Base-by-base conservation (phyloP, 2,113 vertebrate genomes). In the Muscicapa adusta region DNA sequence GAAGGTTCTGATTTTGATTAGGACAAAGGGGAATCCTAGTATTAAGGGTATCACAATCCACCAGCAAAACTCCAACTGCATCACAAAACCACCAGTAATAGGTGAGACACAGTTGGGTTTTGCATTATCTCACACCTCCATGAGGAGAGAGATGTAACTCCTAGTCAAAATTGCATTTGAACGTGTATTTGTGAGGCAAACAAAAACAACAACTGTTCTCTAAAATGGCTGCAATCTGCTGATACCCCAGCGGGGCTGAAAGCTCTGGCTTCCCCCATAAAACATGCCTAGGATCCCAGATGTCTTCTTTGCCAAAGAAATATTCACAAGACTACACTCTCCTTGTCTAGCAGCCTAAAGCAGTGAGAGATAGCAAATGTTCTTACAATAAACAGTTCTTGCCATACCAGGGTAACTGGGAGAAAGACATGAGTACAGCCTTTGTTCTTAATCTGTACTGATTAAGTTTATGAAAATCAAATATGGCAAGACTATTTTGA, bases 381-480 rank as follows among this genome's bases (percentile, higher is more conserved):
- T 65, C 62, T 80, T 66, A 51, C 10, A 79, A 50, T 66, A 60
- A 66, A 34, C 18, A 29, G 45, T 38, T 88, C 72, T 54, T 62
- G 67, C 26, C 54, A 40, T 45, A 67, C 70, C 48, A 71, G 51
- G 16, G 34, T 48, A 85, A 88, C 75, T 47, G 65, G 80, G 65
- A 65, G 63, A 88, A 53, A 74, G 60, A 87, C 45, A 74, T 4
- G 5, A 71, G 56, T 43, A 42, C 18, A 50, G 31, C 19, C 76
- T 83, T 93, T 71, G 61, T 87, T 94, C 89, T 89, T 89, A n/a
- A 82, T 51, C 24, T 87, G 53, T 65, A 20, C 73, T 67, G 60
- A 84, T 74, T 71, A 81, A 18, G 33, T 12, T 56, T 56, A 94
- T 67, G 93, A 75, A 96, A 95, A 96, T 75, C 51, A 89, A 78